Conservation (phyloP, 2,797 vertebrate species). For the Tadarida brasiliensis region DNA sequence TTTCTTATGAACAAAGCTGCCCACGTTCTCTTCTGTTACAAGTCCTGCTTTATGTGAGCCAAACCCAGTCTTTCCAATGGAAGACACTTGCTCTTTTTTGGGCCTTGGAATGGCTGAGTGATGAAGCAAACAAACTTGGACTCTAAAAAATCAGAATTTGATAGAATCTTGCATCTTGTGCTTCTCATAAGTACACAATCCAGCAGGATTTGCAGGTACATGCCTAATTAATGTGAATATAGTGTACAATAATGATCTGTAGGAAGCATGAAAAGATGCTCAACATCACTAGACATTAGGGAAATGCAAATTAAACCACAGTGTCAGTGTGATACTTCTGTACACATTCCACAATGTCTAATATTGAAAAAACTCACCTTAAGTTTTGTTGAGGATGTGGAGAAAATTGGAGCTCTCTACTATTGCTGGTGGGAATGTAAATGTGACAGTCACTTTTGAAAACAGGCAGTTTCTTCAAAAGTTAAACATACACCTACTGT, state of each 20-base stretch:
- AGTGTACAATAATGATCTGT: background rate
- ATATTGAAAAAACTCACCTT: background rate
- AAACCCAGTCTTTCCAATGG: background rate
- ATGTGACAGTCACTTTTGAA: background rate
- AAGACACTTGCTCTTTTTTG: background rate
- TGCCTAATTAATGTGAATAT: background rate
- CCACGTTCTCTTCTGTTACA: background rate
- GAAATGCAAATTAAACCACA: slow-evolving; percentile 6
- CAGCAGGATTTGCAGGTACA: background rate
- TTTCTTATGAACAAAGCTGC: background rate
- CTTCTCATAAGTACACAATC: background rate
- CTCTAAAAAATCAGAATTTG: background rate
- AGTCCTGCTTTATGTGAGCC: background rate
- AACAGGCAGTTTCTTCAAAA: background rate
- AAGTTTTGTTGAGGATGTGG: background rate
- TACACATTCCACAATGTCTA: background rate
- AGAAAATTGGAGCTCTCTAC: background rate
- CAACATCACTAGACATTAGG: background rate
- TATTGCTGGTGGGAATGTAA: background rate
- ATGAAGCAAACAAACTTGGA: background rate
- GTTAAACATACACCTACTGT: background rate
- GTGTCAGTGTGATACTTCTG: background rate
- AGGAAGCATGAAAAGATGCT: background rate
- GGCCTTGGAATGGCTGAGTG: background rate
- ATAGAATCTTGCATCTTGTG: background rate